Evolutionary conservation across 2,797 vertebrate genomes (phyloP).

Genomic region (Sebastes steindachneri): DNA sequence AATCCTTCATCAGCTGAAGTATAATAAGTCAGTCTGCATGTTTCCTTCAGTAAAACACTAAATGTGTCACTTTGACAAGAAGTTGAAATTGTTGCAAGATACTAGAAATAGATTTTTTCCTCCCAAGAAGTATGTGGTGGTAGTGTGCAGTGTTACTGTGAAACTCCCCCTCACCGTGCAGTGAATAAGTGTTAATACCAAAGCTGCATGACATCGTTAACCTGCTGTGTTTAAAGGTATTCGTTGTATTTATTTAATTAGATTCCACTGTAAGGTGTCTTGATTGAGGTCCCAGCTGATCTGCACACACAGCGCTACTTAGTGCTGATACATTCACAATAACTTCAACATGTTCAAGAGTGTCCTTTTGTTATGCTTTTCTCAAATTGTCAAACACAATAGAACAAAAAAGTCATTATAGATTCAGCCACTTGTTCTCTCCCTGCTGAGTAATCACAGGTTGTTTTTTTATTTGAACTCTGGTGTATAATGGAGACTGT

Average conservation of each 20-base stretch:
- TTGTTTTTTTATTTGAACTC: slow-evolving; percentile 21
- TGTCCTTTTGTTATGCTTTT: slow-evolving; percentile 25
- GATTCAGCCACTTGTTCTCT: slow-evolving; percentile 22
- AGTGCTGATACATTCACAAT: not conserved
- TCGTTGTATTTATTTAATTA: slow-evolving; percentile 61
- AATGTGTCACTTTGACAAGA: slow-evolving; percentile 10
- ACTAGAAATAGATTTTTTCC: slow-evolving; percentile 41
- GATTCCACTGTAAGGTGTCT: slow-evolving; percentile 34
- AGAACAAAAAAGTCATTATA: slow-evolving; percentile 4
- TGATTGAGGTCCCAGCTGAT: slow-evolving; percentile 46
- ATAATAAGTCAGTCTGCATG: slow-evolving; percentile 2
- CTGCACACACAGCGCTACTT: not conserved
- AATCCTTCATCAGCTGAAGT: not conserved
- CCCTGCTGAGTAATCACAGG: slow-evolving; percentile 38
- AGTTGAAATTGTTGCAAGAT: not conserved
- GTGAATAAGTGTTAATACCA: slow-evolving; percentile 63
- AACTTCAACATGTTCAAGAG: slow-evolving; percentile 5
- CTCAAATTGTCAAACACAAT: slow-evolving; percentile 1
- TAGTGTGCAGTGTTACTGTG: slow-evolving; percentile 23
- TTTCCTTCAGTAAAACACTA: slow-evolving; percentile 9
- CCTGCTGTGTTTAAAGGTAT: slow-evolving; percentile 52
- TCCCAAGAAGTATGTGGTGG: not conserved
- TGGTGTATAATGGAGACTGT: not conserved
- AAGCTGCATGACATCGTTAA: slow-evolving; percentile 41
- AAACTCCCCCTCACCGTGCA: slow-evolving; percentile 41